phyloP scores from a whole-genome alignment of 2,113 vertebrate species.

The Tenebrosternarchus preto region DNA sequence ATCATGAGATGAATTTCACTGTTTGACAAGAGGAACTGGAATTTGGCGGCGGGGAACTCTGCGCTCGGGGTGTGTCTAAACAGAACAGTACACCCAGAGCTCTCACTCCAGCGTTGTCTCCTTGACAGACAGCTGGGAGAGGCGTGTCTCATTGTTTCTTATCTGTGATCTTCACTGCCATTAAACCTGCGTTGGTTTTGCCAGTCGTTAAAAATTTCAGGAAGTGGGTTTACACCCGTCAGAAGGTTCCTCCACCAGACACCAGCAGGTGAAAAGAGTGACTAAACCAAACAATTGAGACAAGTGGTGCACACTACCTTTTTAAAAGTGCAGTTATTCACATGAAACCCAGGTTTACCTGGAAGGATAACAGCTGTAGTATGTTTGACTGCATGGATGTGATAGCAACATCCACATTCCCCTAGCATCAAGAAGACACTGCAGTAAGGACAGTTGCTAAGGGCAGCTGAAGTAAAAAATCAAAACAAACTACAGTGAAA shows the following conservation, averaged over 20 bases:
- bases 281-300: slow-evolving; percentile 37
- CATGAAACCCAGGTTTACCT: not conserved
- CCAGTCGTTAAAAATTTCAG: slow-evolving; percentile 53
- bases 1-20: slow-evolving; percentile 34
- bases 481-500: not conserved
- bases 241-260: slow-evolving; percentile 34
- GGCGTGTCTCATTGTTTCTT: slow-evolving; percentile 38
- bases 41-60: slow-evolving; percentile 13
- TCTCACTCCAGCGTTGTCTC: slow-evolving; percentile 9
- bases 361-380: not conserved
- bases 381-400: not conserved
- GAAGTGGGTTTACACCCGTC: slow-evolving; percentile 46
- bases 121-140: slow-evolving; percentile 30
- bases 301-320: slow-evolving; percentile 1
- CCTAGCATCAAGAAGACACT: not conserved
- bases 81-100: slow-evolving; percentile 25
- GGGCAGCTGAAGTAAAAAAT: not conserved
- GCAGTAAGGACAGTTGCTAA: not conserved
- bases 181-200: slow-evolving; percentile 32
- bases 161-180: slow-evolving; percentile 38
- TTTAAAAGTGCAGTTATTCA: slow-evolving; percentile 9
- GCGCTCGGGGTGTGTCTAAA: slow-evolving; percentile 34
- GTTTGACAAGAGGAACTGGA: slow-evolving; percentile 52
- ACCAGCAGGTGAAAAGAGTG: slow-evolving; percentile 40
- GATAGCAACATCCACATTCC: not conserved